Evolutionary conservation across 30 jellyfish, hydroid and myxozoan species (phyloP).

Genomic region (Aurelia sp.): DNA sequence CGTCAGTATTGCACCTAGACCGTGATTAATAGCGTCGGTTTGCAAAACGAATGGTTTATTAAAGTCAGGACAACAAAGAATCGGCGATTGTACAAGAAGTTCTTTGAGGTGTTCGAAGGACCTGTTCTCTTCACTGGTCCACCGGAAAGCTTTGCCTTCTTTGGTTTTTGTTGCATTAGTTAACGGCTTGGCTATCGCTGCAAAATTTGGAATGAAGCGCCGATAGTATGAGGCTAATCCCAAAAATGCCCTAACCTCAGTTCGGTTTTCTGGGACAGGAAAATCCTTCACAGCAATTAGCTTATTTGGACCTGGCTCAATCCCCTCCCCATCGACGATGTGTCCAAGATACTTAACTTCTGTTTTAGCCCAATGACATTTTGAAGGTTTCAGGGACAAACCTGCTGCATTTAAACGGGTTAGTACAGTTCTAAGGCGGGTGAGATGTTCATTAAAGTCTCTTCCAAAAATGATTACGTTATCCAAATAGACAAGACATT

Average conservation of each 20-base stretch:
- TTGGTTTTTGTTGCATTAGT: constrained; percentile 13
- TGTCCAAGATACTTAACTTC: constrained; percentile 51
- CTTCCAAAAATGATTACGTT: constrained; percentile 64
- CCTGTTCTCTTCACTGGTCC: constrained; percentile 36
- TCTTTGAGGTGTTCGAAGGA: constrained; percentile 44
- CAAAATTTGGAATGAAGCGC: constrained; percentile 27
- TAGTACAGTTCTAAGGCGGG: constrained; percentile 29
- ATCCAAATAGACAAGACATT: constrained; percentile 68
- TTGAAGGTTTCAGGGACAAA: constrained; percentile 39
- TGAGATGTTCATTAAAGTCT: constrained; percentile 48
- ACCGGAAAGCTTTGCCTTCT: constrained; percentile 1
- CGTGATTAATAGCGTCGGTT: constrained; percentile 65
- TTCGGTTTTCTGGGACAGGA: constrained; percentile 54
- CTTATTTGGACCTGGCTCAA: constrained; percentile 53
- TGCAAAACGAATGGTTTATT: constrained; percentile 30
- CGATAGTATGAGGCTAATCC: constrained; percentile 68
- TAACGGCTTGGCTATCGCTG: constrained; percentile 40
- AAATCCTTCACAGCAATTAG: constrained; percentile 25
- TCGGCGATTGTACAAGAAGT: constrained; percentile 30
- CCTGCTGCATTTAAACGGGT: constrained; percentile 20
- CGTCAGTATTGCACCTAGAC: constrained; percentile 70
- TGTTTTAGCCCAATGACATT: constrained; percentile 25
- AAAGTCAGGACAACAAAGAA: constrained; percentile 65
- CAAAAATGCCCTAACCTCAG: constrained; percentile 31
- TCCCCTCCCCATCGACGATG: constrained; percentile 28